Evolutionary conservation across 2,113 vertebrate genomes (phyloP).

Genomic region (Mionectes macconnelli): DNA sequence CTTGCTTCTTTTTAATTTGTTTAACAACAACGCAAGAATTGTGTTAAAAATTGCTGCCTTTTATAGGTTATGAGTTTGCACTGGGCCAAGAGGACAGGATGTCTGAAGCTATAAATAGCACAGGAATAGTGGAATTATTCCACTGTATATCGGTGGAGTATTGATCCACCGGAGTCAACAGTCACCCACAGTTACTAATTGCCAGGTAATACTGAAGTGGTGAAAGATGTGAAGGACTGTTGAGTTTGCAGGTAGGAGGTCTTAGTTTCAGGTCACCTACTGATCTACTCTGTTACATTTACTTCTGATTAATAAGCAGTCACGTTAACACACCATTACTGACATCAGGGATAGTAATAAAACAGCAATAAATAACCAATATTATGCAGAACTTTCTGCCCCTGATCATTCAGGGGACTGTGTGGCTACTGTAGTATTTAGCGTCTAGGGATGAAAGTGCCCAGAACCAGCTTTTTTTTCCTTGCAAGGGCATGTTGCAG

Average conservation of each 20-base stretch:
- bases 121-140: neutral
- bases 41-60: neutral
- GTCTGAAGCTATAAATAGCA: neutral
- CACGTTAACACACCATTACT: neutral
- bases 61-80: neutral
- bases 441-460: neutral
- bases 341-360: neutral
- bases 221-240: neutral
- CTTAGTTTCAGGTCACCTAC: neutral
- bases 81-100: neutral
- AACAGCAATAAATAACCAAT: neutral
- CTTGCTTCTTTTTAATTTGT: neutral
- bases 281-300: neutral
- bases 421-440: neutral
- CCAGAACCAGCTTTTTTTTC: neutral
- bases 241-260: neutral
- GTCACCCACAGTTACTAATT: neutral
- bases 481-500: neutral
- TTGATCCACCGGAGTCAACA: neutral
- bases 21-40: no score
- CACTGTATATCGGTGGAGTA: no score
- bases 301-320: neutral
- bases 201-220: neutral
- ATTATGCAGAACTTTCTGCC: neutral
- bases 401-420: fast-evolving